Conservation (phyloP, 2,888 invertebrate species). For the Drosophila subquinaria region DNA sequence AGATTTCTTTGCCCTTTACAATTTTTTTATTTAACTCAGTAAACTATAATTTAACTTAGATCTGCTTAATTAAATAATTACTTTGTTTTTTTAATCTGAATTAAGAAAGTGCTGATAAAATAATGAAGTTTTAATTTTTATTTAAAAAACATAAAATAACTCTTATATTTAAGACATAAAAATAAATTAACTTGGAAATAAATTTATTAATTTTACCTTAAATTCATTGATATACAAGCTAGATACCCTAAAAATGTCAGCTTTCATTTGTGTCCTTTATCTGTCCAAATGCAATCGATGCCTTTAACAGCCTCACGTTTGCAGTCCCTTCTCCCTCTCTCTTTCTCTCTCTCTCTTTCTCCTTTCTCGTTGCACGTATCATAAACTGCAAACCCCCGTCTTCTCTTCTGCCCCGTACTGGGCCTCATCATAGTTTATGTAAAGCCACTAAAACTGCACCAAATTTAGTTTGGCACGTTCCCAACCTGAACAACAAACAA, state of each 20-base stretch:
- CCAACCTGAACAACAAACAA: slow-evolving; percentile 33
- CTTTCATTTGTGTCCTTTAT: neutral
- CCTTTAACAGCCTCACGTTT: slow-evolving; percentile 45
- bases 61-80: too few relatives aligned
- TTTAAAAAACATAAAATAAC: too few relatives aligned
- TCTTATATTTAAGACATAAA: too few relatives aligned
- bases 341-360: neutral
- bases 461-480: slow-evolving; percentile 69
- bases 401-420: neutral
- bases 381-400: slow-evolving; percentile 26
- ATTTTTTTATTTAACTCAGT: too few relatives aligned
- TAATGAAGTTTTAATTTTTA: too few relatives aligned
- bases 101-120: too few relatives aligned
- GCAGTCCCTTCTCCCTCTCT: neutral
- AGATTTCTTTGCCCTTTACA: too few relatives aligned
- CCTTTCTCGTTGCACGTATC: slow-evolving; percentile 8
- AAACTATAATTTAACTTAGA: too few relatives aligned
- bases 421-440: slow-evolving; percentile 50
- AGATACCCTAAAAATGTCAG: neutral
- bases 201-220: neutral
- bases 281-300: slow-evolving; percentile 34
- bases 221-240: neutral
- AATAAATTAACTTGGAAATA: neutral
- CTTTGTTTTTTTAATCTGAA: too few relatives aligned
- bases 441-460: slow-evolving; percentile 73